Conservation (phyloP, 2,797 vertebrate species). For the Siniperca undulata region DNA sequence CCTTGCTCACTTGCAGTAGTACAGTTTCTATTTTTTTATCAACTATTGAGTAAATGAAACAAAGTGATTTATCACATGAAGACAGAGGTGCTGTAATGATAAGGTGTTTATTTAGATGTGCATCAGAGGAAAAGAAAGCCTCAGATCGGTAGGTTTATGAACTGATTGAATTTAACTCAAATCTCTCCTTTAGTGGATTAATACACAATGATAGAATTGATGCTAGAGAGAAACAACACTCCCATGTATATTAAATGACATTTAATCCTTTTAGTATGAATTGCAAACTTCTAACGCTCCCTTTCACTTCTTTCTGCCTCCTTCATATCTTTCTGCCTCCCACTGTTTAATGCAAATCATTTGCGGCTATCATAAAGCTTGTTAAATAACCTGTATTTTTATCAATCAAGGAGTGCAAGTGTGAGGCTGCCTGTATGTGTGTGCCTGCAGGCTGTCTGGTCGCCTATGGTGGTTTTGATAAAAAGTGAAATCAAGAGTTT, state of each 20-base stretch:
- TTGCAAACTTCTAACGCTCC: neutral
- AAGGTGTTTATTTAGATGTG: slow-evolving; percentile 65
- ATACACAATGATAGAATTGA: slow-evolving; percentile 33
- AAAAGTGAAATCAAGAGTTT: slow-evolving; percentile 90
- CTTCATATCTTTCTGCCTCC: neutral
- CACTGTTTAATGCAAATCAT: slow-evolving; percentile 25
- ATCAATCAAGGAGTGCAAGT: slow-evolving; percentile 22
- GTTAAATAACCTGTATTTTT: slow-evolving; percentile 48
- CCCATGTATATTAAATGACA: neutral
- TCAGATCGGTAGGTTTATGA: slow-evolving; percentile 52
- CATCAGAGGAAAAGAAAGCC: slow-evolving; percentile 61
- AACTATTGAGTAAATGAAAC: slow-evolving; percentile 46
- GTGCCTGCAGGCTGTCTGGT: slow-evolving; percentile 79
- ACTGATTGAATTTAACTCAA: slow-evolving; percentile 65
- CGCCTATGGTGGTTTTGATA: slow-evolving; percentile 76
- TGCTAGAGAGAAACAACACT: slow-evolving; percentile 19
- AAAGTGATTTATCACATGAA: slow-evolving; percentile 58
- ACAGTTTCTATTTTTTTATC: slow-evolving; percentile 39
- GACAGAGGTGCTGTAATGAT: slow-evolving; percentile 45
- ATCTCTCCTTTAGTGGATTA: slow-evolving; percentile 73
- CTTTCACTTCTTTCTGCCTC: neutral
- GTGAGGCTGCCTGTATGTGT: slow-evolving; percentile 4
- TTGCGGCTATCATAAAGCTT: slow-evolving; percentile 15
- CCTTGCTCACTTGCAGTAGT: slow-evolving; percentile 41
- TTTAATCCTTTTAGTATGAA: slow-evolving; percentile 17